A percentile compares a stretch with the other conserved stretches of the same genome.
Evolutionary conservation across 2,113 vertebrate species (phyloP).

Genomic region (Brachirus orientalis): DNA sequence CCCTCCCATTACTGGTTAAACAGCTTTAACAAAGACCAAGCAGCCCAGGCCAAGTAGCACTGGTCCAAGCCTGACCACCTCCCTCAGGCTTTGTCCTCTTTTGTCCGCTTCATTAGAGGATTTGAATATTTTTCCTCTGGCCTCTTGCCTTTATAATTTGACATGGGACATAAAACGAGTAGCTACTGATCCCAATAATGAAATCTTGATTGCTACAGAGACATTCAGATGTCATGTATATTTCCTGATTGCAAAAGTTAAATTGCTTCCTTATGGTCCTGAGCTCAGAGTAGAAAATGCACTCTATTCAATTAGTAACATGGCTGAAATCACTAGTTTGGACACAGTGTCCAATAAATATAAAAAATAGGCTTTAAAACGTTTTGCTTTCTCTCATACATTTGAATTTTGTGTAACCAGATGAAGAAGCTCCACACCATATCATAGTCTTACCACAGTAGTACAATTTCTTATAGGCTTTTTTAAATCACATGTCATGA

Average conservation of each 20-base stretch:
- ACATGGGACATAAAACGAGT: slow-evolving; percentile 8
- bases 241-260: slow-evolving; percentile 8
- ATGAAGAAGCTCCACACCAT: neutral
- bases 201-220: slow-evolving; percentile 16
- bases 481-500: neutral
- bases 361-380: neutral
- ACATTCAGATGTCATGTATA: slow-evolving; percentile 9
- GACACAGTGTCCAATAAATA: slow-evolving; percentile 1
- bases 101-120: slow-evolving; percentile 8
- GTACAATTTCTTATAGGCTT: neutral
- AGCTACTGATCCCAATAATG: neutral
- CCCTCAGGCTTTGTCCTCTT: slow-evolving; percentile 1
- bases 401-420: neutral
- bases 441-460: neutral
- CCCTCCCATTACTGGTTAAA: slow-evolving; percentile 2
- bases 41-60: slow-evolving; percentile 8
- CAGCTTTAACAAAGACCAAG: neutral
- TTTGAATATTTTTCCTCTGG: neutral
- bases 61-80: neutral
- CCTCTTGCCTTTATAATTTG: slow-evolving; percentile 12
- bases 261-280: slow-evolving; percentile 1
- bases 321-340: slow-evolving; percentile 13
- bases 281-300: slow-evolving; percentile 2
- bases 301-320: neutral
- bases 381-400: neutral